Conservation (phyloP, 2,888 invertebrate species). For the Coronaproctus castanopsis region DNA sequence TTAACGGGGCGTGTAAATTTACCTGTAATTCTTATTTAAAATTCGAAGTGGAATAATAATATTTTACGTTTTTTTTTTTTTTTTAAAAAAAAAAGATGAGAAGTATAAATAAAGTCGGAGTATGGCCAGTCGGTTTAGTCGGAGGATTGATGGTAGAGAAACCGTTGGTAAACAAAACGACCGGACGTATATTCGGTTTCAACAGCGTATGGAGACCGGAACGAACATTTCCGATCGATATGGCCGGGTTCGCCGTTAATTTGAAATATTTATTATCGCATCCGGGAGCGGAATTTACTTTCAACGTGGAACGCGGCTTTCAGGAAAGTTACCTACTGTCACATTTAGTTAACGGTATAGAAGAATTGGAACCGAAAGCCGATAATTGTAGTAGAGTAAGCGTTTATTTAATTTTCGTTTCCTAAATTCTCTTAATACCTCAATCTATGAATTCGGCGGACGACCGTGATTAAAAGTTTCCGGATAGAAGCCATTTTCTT, state of each 20-base stretch:
- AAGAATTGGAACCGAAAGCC: slow-evolving; percentile 75
- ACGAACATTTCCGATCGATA: slow-evolving; percentile 85
- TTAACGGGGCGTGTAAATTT: no score
- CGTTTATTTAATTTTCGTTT: not conserved
- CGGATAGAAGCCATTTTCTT: no score
- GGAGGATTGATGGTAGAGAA: slow-evolving; percentile 85
- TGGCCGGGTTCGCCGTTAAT: slow-evolving; percentile 91
- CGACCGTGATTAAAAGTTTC: no score
- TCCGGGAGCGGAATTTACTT: slow-evolving; percentile 46
- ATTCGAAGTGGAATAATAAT: no score
- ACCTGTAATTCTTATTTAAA: no score
- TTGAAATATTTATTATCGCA: slow-evolving; percentile 47
- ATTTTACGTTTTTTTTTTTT: no score
- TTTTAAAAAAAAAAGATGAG: no score
- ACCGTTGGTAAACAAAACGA: slow-evolving; percentile 48
- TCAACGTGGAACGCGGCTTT: slow-evolving; percentile 67
- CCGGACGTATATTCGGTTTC: slow-evolving; percentile 38
- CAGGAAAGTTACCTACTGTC: slow-evolving; percentile 70
- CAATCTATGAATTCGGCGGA: no score
- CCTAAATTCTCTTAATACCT: not conserved
- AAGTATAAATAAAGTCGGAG: slow-evolving; percentile 61
- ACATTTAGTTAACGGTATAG: slow-evolving; percentile 41
- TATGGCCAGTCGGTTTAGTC: slow-evolving; percentile 90
- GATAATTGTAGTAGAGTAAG: slow-evolving; percentile 63
- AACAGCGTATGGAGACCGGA: slow-evolving; percentile 71